Evolutionary conservation across 1,140 invertebrate genomes (phyloP).

Genomic region (Drosophila kepulauana): DNA sequence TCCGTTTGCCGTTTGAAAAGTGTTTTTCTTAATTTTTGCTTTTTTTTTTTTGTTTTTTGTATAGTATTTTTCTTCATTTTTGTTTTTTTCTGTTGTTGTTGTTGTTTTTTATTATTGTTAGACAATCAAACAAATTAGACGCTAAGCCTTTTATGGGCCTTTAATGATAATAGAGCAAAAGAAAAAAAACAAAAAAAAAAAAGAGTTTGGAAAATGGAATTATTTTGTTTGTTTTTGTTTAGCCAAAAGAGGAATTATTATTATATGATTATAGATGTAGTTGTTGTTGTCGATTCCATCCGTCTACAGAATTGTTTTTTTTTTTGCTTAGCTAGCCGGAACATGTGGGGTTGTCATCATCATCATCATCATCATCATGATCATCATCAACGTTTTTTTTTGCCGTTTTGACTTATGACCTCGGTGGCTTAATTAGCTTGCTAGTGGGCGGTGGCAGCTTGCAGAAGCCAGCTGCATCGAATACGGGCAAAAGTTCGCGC

Average conservation of each 20-base stretch:
- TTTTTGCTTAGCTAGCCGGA: constrained; percentile 59
- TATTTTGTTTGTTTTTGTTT: constrained; percentile 25
- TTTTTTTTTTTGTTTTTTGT: constrained; percentile 26
- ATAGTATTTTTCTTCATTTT: neutral
- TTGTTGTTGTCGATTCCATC: constrained; percentile 39
- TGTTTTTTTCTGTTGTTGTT: constrained; percentile 22
- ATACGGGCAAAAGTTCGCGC: constrained; percentile 91
- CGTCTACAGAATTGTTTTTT: constrained; percentile 39
- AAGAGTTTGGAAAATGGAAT: constrained; percentile 40
- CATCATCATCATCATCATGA: neutral
- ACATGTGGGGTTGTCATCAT: constrained; percentile 15
- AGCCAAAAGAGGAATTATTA: constrained; percentile 78
- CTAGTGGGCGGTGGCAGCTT: constrained; percentile 92
- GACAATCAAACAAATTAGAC: constrained; percentile 82
- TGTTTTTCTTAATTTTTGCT: constrained; percentile 56
- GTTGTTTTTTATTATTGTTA: constrained; percentile 64
- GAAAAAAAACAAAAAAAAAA: constrained; percentile 53
- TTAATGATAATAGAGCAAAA: constrained; percentile 72
- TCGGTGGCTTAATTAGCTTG: constrained; percentile 90
- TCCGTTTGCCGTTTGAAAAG: constrained; percentile 66
- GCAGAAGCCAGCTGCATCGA: constrained; percentile 91
- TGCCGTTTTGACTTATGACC: constrained; percentile 62
- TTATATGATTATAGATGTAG: constrained; percentile 33
- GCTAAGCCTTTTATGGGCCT: constrained; percentile 75
- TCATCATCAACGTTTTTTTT: neutral